phyloP scores from a whole-genome alignment of 2,797 vertebrate species.

The Knipowitschia caucasica region DNA sequence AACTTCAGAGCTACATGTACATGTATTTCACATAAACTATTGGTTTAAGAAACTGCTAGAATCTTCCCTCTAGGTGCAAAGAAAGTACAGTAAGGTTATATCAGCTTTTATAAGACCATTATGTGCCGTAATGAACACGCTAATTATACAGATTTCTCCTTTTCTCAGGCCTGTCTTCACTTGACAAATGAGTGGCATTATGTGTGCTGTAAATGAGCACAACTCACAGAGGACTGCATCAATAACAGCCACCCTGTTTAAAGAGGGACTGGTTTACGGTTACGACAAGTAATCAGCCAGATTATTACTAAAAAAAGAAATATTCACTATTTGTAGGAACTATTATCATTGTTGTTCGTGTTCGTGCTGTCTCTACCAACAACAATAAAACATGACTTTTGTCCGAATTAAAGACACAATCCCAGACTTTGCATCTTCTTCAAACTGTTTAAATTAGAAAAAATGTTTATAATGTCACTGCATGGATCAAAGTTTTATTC shows the following conservation, averaged over 20 bases:
- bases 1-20: too few relatives aligned
- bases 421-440: too few relatives aligned
- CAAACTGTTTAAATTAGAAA: too few relatives aligned
- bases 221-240: not conserved
- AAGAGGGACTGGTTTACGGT: not conserved
- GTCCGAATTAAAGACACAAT: too few relatives aligned
- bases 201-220: slow-evolving; percentile 10
- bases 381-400: too few relatives aligned
- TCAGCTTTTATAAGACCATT: slow-evolving; percentile 41
- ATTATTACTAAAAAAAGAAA: not conserved
- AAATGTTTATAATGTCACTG: too few relatives aligned
- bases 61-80: too few relatives aligned
- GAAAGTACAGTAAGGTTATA: too few relatives aligned
- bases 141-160: slow-evolving; percentile 33
- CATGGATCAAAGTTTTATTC: slow-evolving; percentile 15
- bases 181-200: slow-evolving; percentile 32
- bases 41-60: too few relatives aligned
- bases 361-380: too few relatives aligned
- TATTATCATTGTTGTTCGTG: too few relatives aligned
- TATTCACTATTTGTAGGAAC: not conserved
- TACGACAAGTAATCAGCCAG: not conserved
- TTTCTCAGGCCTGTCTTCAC: slow-evolving; percentile 22
- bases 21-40: too few relatives aligned
- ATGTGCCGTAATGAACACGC: slow-evolving; percentile 37
- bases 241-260: slow-evolving; percentile 2